phyloP scores from a whole-genome alignment of 1,140 invertebrate species.

The Belonocnema kinseyi region DNA sequence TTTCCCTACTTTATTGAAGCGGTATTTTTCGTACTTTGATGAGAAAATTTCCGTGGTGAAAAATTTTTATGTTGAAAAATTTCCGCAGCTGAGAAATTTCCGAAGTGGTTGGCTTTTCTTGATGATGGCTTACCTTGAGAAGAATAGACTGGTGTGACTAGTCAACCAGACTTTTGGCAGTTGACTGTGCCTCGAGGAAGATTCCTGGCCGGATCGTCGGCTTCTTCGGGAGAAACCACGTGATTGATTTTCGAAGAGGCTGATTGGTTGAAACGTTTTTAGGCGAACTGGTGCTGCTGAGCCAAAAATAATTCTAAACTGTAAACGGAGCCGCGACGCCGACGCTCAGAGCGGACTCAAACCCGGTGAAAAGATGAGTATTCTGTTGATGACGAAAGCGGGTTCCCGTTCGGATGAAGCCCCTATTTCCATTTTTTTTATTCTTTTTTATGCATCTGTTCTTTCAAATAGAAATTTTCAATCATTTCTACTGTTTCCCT shows the following conservation, averaged over 20 bases:
- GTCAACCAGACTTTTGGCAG: slow-evolving; percentile 75
- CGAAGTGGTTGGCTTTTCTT: slow-evolving; percentile 28
- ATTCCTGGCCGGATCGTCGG: slow-evolving; percentile 48
- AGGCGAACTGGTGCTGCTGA: slow-evolving; percentile 62
- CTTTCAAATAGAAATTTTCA: background rate
- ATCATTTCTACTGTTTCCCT: background rate
- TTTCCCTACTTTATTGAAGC: background rate
- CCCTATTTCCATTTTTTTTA: background rate
- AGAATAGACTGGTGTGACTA: slow-evolving; percentile 71
- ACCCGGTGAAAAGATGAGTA: slow-evolving; percentile 18
- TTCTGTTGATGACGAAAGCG: slow-evolving; percentile 9
- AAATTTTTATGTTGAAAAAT: background rate
- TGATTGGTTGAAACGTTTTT: slow-evolving; percentile 70
- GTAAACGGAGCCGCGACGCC: slow-evolving; percentile 72
- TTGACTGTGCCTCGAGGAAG: slow-evolving; percentile 73
- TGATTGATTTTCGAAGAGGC: slow-evolving; percentile 36
- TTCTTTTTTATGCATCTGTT: background rate
- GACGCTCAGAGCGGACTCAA: slow-evolving; percentile 41
- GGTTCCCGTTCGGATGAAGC: background rate
- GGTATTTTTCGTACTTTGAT: slow-evolving; percentile 1
- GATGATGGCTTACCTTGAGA: slow-evolving; percentile 67
- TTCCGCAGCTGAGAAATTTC: slow-evolving; percentile 31
- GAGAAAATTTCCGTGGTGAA: background rate
- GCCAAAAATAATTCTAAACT: slow-evolving; percentile 74
- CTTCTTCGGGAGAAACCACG: slow-evolving; percentile 44